These are phyloP conservation scores for Leuctra nigra DNA, from an alignment of 2,888 invertebrate species.

Conservation along the genomic window DNA sequence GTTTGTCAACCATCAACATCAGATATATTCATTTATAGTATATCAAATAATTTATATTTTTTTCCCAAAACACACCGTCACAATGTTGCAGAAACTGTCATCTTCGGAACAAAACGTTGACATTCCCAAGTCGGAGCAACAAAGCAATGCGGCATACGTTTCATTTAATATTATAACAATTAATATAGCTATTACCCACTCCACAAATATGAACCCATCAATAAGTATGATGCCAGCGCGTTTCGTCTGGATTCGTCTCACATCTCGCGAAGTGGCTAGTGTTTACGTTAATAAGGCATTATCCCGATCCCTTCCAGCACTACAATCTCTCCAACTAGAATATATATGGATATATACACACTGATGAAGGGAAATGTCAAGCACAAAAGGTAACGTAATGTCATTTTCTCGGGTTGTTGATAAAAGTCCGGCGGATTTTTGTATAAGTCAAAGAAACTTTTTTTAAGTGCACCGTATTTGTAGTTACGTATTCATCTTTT, in stretches of 20 bases:
- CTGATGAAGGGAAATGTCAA: background rate
- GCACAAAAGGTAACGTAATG: background rate
- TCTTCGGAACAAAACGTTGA: too few relatives aligned
- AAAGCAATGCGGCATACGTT: background rate
- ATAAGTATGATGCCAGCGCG: background rate
- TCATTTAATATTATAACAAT: constrained; percentile 5
- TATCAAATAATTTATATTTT: constrained; percentile 12
- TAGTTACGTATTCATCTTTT: constrained; percentile 1
- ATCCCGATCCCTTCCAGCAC: background rate
- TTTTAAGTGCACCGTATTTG: background rate
- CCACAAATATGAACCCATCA: background rate
- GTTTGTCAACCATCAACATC: constrained; percentile 15
- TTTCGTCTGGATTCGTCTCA: background rate
- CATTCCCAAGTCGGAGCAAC: background rate
- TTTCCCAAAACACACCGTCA: constrained; percentile 7
- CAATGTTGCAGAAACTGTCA: constrained; percentile 8
- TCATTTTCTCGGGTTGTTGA: background rate
- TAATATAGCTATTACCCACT: constrained; percentile 18
- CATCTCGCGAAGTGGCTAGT: background rate
- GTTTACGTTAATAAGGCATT: constrained; percentile 13
- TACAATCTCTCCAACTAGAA: background rate
- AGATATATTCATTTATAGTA: constrained; percentile 6
- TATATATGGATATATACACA: constrained; percentile 3
- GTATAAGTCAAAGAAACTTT: background rate
- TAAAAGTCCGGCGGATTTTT: background rate